phyloP scores from a whole-genome alignment of 2,797 vertebrate genomes.

The Steatocranus sp. region DNA sequence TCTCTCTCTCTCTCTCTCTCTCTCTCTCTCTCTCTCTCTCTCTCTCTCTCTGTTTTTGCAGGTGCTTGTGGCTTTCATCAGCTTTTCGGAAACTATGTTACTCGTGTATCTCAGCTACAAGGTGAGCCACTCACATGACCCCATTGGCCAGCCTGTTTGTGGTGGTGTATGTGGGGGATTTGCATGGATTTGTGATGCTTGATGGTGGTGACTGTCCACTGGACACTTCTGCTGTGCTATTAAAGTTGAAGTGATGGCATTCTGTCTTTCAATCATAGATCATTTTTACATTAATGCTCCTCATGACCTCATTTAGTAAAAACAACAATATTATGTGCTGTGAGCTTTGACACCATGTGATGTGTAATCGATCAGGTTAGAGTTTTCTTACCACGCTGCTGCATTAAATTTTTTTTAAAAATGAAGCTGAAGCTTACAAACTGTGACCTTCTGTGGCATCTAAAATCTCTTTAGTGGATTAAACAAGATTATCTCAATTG shows the following conservation, averaged over 20 bases:
- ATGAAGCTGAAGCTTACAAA: neutral
- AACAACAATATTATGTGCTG: neutral
- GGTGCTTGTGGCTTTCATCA: constrained; percentile 86
- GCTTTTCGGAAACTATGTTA: constrained; percentile 85
- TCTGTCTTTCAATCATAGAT: neutral
- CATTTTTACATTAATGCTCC: neutral
- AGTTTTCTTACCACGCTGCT: neutral
- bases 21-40: neutral
- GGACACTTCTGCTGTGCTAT: neutral
- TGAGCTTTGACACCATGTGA: neutral
- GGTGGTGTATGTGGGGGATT: neutral
- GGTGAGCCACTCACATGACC: constrained; percentile 59
- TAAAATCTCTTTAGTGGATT: neutral
- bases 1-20: neutral
- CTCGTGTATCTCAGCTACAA: constrained; percentile 85
- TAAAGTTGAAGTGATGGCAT: neutral
- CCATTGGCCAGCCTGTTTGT: neutral
- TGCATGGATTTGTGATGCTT: neutral
- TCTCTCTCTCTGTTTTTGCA: constrained; percentile 34
- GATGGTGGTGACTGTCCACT: neutral
- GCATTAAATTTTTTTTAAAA: fast-evolving
- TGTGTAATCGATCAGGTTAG: neutral
- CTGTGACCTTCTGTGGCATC: neutral
- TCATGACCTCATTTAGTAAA: neutral
- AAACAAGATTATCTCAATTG: neutral